Evolutionary conservation across 2,797 vertebrate species (phyloP), one percentile per base, ranked within the genome.

Genomic region (Botia almorhae): DNA sequence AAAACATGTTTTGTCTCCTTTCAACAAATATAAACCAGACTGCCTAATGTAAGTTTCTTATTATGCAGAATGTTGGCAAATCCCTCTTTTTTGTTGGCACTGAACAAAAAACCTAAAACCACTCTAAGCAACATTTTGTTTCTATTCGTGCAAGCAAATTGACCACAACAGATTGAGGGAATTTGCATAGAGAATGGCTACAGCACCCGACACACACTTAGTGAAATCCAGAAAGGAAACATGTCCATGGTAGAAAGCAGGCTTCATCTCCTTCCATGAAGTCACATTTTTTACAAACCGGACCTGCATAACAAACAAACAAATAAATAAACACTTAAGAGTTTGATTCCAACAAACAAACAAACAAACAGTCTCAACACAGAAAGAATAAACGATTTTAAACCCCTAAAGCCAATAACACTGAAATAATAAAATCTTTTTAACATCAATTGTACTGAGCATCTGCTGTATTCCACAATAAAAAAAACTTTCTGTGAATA

Each of bases 211-310:
- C 61, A 43, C 86, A 85, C 89, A 94, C 94, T 93, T 95, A 69
- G 90, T 90, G 90, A 99, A 99, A 91, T 99, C 98, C 88, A 99
- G 92, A 86, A 96, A 99, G 83, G 98, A 97, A 78, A 99, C 83
- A 5, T 99, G 98, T 85, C 97, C 98, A 0, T 99, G 98, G 92
- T 99, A 99, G 91, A 99, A 96, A 0, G 97, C 98, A 0, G 98
- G 98, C 86, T 99, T 99, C 97, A 98, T 99, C 89, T 98, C 98
- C 88, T 93, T 96, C 98, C 98, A 99, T 65, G 95, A 94, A 0
- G 97, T 99, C 92, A 99, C 96, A 14, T 99, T 99, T 93, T 98
- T 98, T 75, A 99, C 96, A 90, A 99, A 94, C 63, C 93, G 91
- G 56, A 93, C 90, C 94, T 95, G 82, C 83, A 80, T 48, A 64